Percentiles rank a stretch among this genome's conserved stretches.
Evolutionary conservation across 2,113 vertebrate genomes (phyloP).

Genomic region (Sisor rabdophorus): DNA sequence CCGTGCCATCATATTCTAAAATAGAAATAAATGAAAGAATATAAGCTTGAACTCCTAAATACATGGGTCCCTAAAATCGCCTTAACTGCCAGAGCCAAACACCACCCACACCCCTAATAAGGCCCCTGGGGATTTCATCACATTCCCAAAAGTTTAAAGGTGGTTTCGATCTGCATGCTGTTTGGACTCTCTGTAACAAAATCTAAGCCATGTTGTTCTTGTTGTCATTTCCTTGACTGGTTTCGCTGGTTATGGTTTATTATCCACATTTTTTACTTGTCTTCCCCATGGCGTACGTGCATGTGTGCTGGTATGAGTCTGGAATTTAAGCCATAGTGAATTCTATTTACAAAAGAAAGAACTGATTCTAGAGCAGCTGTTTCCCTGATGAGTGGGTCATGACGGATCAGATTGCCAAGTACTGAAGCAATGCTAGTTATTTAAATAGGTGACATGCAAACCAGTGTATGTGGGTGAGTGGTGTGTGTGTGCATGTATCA

Average conservation of each 20-base stretch:
- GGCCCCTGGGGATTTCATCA: too few relatives aligned
- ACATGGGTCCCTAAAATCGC: too few relatives aligned
- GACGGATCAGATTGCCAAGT: conserved; percentile 19
- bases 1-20: too few relatives aligned
- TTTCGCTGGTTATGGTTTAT: not conserved
- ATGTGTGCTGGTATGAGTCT: not conserved
- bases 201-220: not conserved
- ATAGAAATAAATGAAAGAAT: too few relatives aligned
- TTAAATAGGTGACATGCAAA: conserved; percentile 28
- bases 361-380: conserved; percentile 7
- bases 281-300: not conserved
- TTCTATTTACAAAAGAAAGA: not conserved
- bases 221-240: not conserved
- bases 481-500: not conserved
- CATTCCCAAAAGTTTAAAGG: not conserved
- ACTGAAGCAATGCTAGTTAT: conserved; percentile 27
- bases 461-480: not conserved
- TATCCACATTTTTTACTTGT: too few relatives aligned
- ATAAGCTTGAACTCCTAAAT: too few relatives aligned
- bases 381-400: conserved; percentile 9
- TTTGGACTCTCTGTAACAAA: not conserved
- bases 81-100: too few relatives aligned
- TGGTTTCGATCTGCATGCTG: not conserved
- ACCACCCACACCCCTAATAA: too few relatives aligned
- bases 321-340: not conserved